Evolutionary conservation across 1,140 invertebrate species (phyloP), one percentile per base, ranked within the genome.

Genomic region (Philaenus spumarius): DNA sequence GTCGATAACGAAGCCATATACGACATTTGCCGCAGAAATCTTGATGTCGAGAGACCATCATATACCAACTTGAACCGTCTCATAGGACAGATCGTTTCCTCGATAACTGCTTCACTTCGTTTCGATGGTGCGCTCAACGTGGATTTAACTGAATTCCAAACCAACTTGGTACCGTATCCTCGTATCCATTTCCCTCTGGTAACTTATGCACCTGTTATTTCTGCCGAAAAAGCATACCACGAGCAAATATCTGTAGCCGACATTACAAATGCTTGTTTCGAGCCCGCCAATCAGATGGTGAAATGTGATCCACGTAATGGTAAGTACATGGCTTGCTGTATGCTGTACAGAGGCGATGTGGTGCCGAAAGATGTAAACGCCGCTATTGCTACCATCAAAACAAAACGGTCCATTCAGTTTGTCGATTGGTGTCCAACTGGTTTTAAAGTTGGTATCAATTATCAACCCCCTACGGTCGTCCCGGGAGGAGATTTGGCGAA

Each of bases 81-180:
- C 17, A 80, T 82, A 46, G 87, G 87, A 22, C 83, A 89, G 75
- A 90, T 86, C 77, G 81, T 88, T 2, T 90, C 88, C 2, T 91
- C 88, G 50, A 91, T 92, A 67, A 91, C 88, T 2, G 89, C 89
- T 52, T 90, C 89, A 19, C 78, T 92, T 35, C 79, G 90, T 64
- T 94, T 94, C 74, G 90, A 93, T 73, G 90, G 90, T 69, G 88
- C 89, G 46, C 78, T 93, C n/a, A 94, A 91, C 74, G 89, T 90
- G 50, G 91, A 94, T 72, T 77, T 94, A 47, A 93, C 87, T 26
- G 91, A 95, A 75, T 94, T 94, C 81, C 83, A 81, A 61, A 82
- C 81, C 7, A 85, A 85, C 68, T 73, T 85, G 69, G 83, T 83
- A 7, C 70, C 71, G 1, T 66, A 82, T 59, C 80, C 80, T 0